phyloP scores from a whole-genome alignment of 2,888 invertebrate species.

The Hypomecis punctinalis region DNA sequence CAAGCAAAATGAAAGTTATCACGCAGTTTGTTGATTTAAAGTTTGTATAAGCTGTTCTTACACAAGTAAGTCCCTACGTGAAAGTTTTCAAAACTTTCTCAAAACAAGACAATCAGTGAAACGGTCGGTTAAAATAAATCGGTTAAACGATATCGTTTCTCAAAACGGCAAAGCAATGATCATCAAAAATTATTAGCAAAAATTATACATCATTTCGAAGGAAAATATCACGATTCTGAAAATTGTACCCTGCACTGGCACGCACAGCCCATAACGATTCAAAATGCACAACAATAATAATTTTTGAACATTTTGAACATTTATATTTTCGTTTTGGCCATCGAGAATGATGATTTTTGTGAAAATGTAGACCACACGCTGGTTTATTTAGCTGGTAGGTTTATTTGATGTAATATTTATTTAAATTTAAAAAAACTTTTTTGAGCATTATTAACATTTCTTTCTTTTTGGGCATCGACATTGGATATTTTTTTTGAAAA shows the following conservation, averaged over 20 bases:
- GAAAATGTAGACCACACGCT: constrained; percentile 1
- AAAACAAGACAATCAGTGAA: no score
- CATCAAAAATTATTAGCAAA: constrained; percentile 23
- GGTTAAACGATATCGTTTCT: neutral
- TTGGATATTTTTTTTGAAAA: no score
- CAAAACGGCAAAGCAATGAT: constrained; percentile 8
- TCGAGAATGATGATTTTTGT: constrained; percentile 10
- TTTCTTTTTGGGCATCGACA: no score
- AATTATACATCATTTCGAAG: constrained; percentile 20
- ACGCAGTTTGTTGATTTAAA: no score
- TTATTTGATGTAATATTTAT: neutral
- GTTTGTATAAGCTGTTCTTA: no score
- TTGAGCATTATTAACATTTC: no score
- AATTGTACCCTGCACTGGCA: constrained; percentile 20
- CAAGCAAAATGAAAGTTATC: no score
- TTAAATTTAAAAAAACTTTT: no score
- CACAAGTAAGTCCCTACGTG: no score
- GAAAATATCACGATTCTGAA: constrained; percentile 6
- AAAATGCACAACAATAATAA: neutral
- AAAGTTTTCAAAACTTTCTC: no score
- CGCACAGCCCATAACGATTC: neutral
- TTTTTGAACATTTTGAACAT: constrained; percentile 7
- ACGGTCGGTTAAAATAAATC: neutral
- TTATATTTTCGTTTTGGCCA: constrained; percentile 2
- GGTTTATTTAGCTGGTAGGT: no score